phyloP scores from a whole-genome alignment of 2,797 vertebrate species.

The Enteromius anoplus region DNA sequence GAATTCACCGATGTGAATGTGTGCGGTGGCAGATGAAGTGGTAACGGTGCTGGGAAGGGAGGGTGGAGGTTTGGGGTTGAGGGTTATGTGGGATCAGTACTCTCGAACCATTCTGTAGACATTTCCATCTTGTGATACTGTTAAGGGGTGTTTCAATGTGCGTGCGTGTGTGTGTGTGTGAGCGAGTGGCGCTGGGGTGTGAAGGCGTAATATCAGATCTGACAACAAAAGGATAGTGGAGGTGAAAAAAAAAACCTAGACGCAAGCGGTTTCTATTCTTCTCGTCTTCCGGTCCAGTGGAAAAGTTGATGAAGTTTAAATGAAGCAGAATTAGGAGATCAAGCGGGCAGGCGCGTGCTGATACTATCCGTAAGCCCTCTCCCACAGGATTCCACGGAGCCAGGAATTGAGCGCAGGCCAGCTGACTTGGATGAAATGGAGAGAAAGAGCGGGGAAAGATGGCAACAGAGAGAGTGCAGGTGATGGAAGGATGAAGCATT shows the following conservation, averaged over 20 bases:
- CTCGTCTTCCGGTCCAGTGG: slow-evolving; percentile 98
- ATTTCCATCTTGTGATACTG: slow-evolving; percentile 52
- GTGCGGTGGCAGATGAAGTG: slow-evolving; percentile 36
- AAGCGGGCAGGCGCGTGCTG: slow-evolving; percentile 82
- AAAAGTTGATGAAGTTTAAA: slow-evolving; percentile 99
- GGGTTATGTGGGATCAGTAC: slow-evolving; percentile 69
- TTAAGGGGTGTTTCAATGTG: slow-evolving; percentile 30
- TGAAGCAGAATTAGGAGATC: slow-evolving; percentile 99
- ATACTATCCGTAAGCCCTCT: slow-evolving; percentile 69
- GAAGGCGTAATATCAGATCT: slow-evolving; percentile 77
- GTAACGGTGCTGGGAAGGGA: slow-evolving; percentile 39
- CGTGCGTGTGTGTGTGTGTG: slow-evolving; percentile 39
- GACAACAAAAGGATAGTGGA: slow-evolving; percentile 76
- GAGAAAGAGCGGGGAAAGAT: slow-evolving; percentile 67
- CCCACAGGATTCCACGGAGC: slow-evolving; percentile 46
- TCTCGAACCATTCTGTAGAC: slow-evolving; percentile 63
- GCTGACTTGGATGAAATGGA: slow-evolving; percentile 83
- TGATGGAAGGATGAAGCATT: slow-evolving; percentile 78
- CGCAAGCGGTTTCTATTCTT: slow-evolving; percentile 89
- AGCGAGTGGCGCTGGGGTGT: slow-evolving; percentile 53
- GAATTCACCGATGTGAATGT: slow-evolving; percentile 67
- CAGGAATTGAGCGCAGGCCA: slow-evolving; percentile 72
- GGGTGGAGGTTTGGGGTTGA: slow-evolving; percentile 33
- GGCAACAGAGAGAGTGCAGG: slow-evolving; percentile 72
- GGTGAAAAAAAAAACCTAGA: slow-evolving; percentile 67